Conservation (phyloP, 2,888 invertebrate genomes). For the Gerris lacustris region DNA sequence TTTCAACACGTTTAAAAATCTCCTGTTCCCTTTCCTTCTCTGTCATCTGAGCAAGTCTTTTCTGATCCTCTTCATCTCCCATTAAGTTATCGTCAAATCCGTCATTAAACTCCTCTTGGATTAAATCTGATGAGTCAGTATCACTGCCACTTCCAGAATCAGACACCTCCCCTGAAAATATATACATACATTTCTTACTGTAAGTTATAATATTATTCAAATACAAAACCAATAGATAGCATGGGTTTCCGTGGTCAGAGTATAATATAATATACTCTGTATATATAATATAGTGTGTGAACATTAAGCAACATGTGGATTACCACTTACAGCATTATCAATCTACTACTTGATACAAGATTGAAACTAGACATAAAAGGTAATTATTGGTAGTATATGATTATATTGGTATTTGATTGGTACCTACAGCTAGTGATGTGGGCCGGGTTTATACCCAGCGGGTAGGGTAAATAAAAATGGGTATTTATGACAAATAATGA, state of each 20-base stretch:
- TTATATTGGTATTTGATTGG: no score
- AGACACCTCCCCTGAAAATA: conserved; percentile 63
- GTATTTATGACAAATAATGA: no score
- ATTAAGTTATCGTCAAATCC: conserved; percentile 94
- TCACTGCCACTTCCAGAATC: conserved; percentile 48
- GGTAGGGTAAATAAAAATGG: no score
- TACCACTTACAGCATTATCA: no score
- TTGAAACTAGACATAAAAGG: no score
- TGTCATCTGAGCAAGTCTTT: conserved; percentile 77
- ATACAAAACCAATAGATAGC: no score
- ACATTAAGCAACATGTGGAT: no score
- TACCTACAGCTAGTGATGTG: no score
- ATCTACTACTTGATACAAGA: no score
- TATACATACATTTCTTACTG: conserved; percentile 7
- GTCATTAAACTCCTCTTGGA: conserved; percentile 84
- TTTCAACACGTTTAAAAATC: conserved; percentile 90
- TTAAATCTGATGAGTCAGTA: conserved; percentile 50
- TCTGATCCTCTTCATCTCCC: conserved; percentile 91
- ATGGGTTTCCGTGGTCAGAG: neutral
- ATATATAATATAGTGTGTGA: conserved; percentile 2
- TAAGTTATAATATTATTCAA: neutral
- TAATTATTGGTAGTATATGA: no score
- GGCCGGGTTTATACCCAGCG: no score
- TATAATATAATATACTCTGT: conserved; percentile 1
- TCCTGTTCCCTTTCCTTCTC: conserved; percentile 96